phyloP scores from a whole-genome alignment of 2,113 vertebrate species.

The Anoplopoma fimbria region DNA sequence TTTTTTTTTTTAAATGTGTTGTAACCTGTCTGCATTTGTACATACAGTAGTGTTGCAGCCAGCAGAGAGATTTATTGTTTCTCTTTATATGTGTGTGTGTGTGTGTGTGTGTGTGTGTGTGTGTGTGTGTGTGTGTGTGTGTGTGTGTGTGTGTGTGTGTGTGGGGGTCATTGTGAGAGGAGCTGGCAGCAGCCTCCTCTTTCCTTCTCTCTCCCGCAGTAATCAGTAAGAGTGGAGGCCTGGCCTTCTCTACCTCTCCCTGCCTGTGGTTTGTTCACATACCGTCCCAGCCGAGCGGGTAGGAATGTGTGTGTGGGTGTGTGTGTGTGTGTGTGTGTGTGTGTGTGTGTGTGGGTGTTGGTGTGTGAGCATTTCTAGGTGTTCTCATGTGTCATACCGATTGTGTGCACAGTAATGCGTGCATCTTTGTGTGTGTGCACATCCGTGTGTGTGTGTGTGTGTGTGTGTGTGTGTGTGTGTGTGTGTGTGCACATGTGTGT shows the following conservation, averaged over 20 bases:
- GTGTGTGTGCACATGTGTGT: constrained; percentile 10
- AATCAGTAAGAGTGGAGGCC: constrained; percentile 80
- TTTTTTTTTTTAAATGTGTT: background rate
- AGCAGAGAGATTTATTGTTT: constrained; percentile 47
- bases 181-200: constrained; percentile 62
- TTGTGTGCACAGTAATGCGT: constrained; percentile 46
- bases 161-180: constrained; percentile 50
- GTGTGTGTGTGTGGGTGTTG: constrained; percentile 33
- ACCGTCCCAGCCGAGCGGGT: constrained; percentile 76
- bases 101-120: background rate
- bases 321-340: constrained; percentile 36
- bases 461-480: constrained; percentile 8
- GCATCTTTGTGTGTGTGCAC: constrained; percentile 25
- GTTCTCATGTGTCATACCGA: constrained; percentile 50
- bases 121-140: background rate
- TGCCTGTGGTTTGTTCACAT: constrained; percentile 84
- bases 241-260: constrained; percentile 77
- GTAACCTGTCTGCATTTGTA: constrained; percentile 34
- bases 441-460: constrained; percentile 11
- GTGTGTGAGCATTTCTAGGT: constrained; percentile 43
- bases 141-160: constrained; percentile 1
- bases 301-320: constrained; percentile 72
- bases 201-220: constrained; percentile 78
- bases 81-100: background rate
- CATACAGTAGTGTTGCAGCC: constrained; percentile 22